A percentile compares a stretch with the other conserved stretches of the same genome.
These are phyloP conservation scores for Eustalomyia histrio DNA, from an alignment of 2,888 invertebrate species.

Conservation along the genomic window DNA sequence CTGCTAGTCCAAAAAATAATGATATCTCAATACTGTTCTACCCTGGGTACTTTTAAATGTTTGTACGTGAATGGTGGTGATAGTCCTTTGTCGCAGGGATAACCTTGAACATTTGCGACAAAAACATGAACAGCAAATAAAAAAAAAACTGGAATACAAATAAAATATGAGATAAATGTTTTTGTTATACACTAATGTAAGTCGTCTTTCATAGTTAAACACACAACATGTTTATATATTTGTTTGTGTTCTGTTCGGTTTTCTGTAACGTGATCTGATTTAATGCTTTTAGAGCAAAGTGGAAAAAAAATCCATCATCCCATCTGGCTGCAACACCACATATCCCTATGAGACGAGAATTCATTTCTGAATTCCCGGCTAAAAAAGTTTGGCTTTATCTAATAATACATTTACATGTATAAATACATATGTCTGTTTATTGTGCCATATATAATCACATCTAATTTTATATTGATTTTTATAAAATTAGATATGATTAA, in stretches of 20 bases:
- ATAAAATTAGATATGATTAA: no score
- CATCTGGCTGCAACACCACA: not conserved
- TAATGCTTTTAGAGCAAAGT: slow-evolving; percentile 33
- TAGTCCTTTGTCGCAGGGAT: slow-evolving; percentile 27
- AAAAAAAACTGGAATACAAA: no score
- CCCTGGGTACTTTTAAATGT: no score
- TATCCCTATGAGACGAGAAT: not conserved
- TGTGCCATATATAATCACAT: no score
- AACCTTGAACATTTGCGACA: slow-evolving; percentile 52
- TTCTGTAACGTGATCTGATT: slow-evolving; percentile 26
- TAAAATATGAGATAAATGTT: not conserved
- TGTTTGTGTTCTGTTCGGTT: not conserved
- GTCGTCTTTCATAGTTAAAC: slow-evolving; percentile 21
- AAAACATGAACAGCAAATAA: slow-evolving; percentile 5
- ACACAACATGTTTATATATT: not conserved
- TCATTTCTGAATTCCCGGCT: slow-evolving; percentile 1
- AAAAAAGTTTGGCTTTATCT: no score
- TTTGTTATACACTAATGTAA: slow-evolving; percentile 7
- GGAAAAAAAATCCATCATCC: not conserved
- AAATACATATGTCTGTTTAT: no score
- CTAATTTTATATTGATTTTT: no score
- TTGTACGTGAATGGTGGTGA: not conserved
- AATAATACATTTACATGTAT: no score
- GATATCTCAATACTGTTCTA: no score
- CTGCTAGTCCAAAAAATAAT: no score